Evolutionary conservation across 2,797 vertebrate genomes (phyloP), one percentile per base, ranked within the genome.

Genomic region (Cyclura pinguis): DNA sequence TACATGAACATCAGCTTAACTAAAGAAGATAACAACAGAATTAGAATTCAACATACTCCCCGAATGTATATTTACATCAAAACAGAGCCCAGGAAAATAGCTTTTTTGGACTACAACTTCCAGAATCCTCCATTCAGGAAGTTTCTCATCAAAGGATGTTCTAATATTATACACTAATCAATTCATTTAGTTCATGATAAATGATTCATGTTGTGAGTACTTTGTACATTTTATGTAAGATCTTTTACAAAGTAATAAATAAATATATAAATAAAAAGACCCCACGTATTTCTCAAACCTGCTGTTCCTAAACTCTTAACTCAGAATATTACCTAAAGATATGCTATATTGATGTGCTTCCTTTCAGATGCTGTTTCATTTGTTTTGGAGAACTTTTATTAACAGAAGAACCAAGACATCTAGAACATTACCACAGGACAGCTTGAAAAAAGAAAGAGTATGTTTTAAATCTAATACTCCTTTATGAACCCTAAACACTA

Each of bases 301-400:
- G 92, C 93, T 91, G 84, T 94, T 95, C 95, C 92, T 89, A 32
- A 89, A 74, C 93, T 81, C 85, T 32, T 32, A 0, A 91, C 91
- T 94, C 91, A 92, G 93, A 95, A 92, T 83, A 92, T 47, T 3
- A 88, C 35, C 80, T 90, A 88, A 86, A 95, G 55, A 38, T 96
- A 96, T 95, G 91, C 55, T 16, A 32, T 32, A 73, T 5, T n/a
- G 69, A n/a, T 73, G 13, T 73, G 8, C 29, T 91, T 78, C 77
- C 76, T 81, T 20, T 27, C 91, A 90, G 91, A 94, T 93, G 7
- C 7, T 86, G 93, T 92, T 84, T 78, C 47, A 80, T 62, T 86
- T 81, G 83, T 86, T 92, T 83, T 29, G 69, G 47, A 35, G 85
- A 84, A 92, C 3, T 1, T n/a, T 13, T 69, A n/a, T 12, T 38